A percentile compares a stretch with the other conserved stretches of the same genome.
Conservation (phyloP, 2,888 invertebrate species). For the Periphyllus acericola region DNA sequence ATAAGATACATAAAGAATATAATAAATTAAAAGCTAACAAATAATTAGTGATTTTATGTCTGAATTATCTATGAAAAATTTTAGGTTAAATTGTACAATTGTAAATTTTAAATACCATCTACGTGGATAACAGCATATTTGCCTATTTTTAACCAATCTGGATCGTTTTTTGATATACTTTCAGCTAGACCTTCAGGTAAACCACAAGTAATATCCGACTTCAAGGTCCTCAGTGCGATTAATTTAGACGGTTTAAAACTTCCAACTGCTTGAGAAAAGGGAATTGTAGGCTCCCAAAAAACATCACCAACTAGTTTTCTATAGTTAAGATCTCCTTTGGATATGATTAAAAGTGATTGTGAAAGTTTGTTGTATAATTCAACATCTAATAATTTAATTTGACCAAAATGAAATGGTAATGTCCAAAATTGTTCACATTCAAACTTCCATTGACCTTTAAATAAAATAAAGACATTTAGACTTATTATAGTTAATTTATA, state of each 20-base stretch:
- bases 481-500: neutral
- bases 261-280: slow-evolving; percentile 75
- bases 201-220: slow-evolving; percentile 89
- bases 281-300: slow-evolving; percentile 79
- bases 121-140: slow-evolving; percentile 76
- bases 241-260: slow-evolving; percentile 87
- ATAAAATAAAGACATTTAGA: slow-evolving; percentile 64
- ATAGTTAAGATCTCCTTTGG: slow-evolving; percentile 96
- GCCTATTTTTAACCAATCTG: slow-evolving; percentile 84
- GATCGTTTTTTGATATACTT: slow-evolving; percentile 71
- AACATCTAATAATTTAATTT: slow-evolving; percentile 78
- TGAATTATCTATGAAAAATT: neutral
- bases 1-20: neutral
- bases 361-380: slow-evolving; percentile 78
- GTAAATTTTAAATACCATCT: slow-evolving; percentile 43
- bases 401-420: slow-evolving; percentile 79
- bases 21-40: neutral
- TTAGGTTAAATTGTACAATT: neutral
- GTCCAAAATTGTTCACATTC: slow-evolving; percentile 86
- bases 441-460: slow-evolving; percentile 66
- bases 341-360: slow-evolving; percentile 77
- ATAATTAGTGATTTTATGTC: neutral
- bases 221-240: slow-evolving; percentile 86
- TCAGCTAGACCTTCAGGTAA: slow-evolving; percentile 71
- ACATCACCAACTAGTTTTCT: slow-evolving; percentile 90